Conservation (phyloP, 2,113 vertebrate species). For the Oreochromis spilurus region DNA sequence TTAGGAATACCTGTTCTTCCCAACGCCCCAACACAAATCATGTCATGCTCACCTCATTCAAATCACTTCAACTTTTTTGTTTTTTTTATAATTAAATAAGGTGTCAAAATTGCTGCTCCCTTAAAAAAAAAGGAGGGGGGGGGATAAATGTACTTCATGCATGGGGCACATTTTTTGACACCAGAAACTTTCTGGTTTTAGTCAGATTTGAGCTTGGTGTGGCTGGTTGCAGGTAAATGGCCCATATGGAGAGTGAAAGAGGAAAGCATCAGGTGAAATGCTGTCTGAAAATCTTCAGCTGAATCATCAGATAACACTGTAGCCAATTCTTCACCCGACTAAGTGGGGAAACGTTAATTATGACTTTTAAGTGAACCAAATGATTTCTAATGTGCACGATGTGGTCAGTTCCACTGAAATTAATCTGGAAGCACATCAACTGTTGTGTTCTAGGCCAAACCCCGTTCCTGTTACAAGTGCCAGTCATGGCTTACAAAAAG, state of each 20-base stretch:
- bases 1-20: background rate
- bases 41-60: background rate
- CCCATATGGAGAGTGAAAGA: background rate
- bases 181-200: background rate
- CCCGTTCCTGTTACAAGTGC: background rate
- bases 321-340: background rate
- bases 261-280: background rate
- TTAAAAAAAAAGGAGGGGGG: fast-evolving
- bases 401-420: background rate
- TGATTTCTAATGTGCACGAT: background rate
- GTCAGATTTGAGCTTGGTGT: background rate
- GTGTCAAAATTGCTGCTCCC: background rate
- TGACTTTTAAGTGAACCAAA: background rate
- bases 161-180: background rate
- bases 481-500: background rate
- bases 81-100: background rate
- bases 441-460: background rate
- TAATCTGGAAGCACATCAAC: background rate
- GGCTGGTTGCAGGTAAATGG: background rate
- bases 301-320: background rate
- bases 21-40: background rate
- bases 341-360: background rate
- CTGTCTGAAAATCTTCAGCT: background rate
- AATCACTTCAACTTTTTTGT: background rate
- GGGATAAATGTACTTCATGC: background rate